Conservation (phyloP, 53 echinoderm and acorn worm species). For the Patiria pectinifera region DNA sequence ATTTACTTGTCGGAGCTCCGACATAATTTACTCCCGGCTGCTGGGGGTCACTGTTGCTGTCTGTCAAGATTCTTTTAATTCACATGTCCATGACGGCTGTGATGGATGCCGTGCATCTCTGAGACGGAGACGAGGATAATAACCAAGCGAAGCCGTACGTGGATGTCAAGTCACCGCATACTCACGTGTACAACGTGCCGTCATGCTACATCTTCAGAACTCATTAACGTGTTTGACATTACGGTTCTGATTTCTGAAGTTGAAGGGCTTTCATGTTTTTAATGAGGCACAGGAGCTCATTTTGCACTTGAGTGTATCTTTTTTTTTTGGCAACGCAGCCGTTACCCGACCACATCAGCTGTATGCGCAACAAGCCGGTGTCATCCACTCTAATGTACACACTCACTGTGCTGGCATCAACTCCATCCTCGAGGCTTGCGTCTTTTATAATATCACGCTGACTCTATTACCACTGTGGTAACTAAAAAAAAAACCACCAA, state of each 20-base stretch:
- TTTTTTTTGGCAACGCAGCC: background rate
- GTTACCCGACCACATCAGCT: background rate
- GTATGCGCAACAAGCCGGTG: background rate
- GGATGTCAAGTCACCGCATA: background rate
- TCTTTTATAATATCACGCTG: background rate
- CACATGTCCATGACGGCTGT: conserved; percentile 8
- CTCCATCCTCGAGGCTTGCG: background rate
- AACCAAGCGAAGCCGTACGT: background rate
- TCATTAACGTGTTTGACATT: background rate
- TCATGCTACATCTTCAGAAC: background rate
- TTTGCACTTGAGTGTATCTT: background rate
- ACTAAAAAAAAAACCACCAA: background rate
- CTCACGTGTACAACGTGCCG: background rate
- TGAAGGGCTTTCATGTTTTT: background rate
- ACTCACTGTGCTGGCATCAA: background rate
- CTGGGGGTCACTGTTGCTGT: conserved; percentile 9
- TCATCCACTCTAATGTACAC: conserved; percentile 5
- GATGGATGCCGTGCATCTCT: conserved; percentile 5
- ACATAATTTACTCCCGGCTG: background rate
- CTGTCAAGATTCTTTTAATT: background rate
- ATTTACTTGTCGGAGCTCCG: background rate
- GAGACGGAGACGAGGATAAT: background rate
- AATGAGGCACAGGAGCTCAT: background rate
- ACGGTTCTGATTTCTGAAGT: background rate
- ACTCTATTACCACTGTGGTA: conserved; percentile 6